Evolutionary conservation across 2,797 vertebrate species (phyloP).

Genomic region (Eremophila alpestris): DNA sequence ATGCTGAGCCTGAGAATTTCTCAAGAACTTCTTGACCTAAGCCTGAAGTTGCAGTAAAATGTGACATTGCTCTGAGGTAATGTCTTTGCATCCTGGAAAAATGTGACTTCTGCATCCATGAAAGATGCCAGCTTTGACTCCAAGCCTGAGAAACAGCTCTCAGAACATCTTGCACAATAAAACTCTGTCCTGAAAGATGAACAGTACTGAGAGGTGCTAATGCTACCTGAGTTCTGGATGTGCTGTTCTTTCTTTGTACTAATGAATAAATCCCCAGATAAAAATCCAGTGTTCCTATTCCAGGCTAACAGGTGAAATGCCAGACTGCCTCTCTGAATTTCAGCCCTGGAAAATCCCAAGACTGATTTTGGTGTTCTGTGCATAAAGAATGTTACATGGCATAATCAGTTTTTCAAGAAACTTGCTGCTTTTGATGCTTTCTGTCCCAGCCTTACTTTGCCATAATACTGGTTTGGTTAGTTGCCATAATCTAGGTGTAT

Average conservation of each 20-base stretch:
- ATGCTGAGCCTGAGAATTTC: background rate
- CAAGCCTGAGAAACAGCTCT: background rate
- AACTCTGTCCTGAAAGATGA: background rate
- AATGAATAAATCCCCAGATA: background rate
- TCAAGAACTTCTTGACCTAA: background rate
- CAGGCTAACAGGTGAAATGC: background rate
- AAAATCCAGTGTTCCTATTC: background rate
- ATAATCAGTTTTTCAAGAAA: background rate
- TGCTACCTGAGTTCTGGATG: background rate
- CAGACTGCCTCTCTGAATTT: background rate
- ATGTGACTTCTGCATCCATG: background rate
- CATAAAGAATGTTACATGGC: background rate
- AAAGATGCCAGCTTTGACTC: background rate
- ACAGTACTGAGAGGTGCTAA: background rate
- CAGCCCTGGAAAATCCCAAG: background rate
- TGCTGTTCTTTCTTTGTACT: background rate
- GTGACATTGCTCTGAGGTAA: background rate
- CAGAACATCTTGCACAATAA: background rate
- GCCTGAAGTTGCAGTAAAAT: background rate
- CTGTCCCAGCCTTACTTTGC: background rate
- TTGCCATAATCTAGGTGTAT: background rate
- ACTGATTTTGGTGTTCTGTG: background rate
- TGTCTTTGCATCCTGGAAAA: background rate
- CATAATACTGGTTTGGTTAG: background rate
- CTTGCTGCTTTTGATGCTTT: background rate